Percentiles rank a stretch among this genome's conserved stretches.
Conservation (phyloP, 2,888 invertebrate species). For the Serripes groenlandicus region DNA sequence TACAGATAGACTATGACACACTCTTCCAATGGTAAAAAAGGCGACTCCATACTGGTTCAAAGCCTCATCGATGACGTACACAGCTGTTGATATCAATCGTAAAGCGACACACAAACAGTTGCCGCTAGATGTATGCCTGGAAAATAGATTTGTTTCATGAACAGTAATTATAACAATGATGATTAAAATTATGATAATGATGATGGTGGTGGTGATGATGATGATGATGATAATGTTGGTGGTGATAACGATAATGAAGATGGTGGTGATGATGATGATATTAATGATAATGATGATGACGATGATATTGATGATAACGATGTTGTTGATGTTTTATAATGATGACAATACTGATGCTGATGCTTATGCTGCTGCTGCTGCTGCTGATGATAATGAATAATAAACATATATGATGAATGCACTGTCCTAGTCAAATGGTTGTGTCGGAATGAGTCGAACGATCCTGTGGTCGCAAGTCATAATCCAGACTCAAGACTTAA, state of each 20-base stretch:
- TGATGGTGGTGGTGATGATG: constrained; percentile 22
- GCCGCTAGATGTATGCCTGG: not conserved
- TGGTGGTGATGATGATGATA: not conserved
- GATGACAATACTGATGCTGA: not conserved
- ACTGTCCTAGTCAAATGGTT: too few relatives aligned
- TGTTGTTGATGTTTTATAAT: not conserved
- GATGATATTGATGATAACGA: not conserved
- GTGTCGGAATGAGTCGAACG: too few relatives aligned
- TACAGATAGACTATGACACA: too few relatives aligned
- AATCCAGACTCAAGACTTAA: too few relatives aligned
- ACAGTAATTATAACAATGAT: not conserved
- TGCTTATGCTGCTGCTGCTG: not conserved
- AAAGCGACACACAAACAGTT: too few relatives aligned
- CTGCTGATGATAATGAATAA: not conserved
- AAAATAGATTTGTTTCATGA: not conserved
- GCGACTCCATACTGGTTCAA: too few relatives aligned
- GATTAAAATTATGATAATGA: constrained; percentile 9
- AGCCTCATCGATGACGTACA: too few relatives aligned
- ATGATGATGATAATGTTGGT: not conserved
- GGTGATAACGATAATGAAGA: not conserved
- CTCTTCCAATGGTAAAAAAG: too few relatives aligned
- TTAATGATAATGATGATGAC: constrained; percentile 21
- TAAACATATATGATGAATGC: too few relatives aligned
- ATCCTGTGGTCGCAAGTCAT: too few relatives aligned
- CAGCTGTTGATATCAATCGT: too few relatives aligned